Base-by-base conservation (phyloP, 2,113 vertebrate species). In the Gymnobelideus leadbeateri region DNA sequence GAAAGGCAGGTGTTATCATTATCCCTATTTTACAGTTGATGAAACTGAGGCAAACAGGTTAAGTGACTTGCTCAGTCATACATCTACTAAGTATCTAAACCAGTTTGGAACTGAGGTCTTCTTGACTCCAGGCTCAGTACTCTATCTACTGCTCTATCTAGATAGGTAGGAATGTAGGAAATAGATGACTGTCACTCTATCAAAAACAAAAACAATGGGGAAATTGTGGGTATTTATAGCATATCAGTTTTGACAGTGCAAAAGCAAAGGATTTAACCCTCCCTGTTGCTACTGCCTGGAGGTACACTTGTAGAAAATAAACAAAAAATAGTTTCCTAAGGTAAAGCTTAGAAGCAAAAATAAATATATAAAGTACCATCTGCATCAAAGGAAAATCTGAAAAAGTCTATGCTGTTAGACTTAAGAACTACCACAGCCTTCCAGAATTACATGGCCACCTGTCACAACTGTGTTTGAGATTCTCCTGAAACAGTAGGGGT, bases 261-360 rank as follows among this genome's bases (percentile, higher is more conserved):
- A 98, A 49, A 98, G 95, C 95, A 97, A 97, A 97, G 93, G 55
- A 97, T 96, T 97, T 98, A 94, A 26, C 50, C 96, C 89, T 92
- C 90, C 95, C 96, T 95, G 25, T 94, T 98, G 92, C 28, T 98
- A 94, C 89, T 97, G 92, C 97, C 91, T 96, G 92, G 96, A 98
- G 97, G 91, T 96, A 96, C 1, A 91, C 68, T 97, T 96, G 94
- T 92, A 93, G 93, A 95, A 98, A 98, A 98, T 95, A 98, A 98
- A 98, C 94, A 97, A 98, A 94, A 97, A 98, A 97, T 97, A 96
- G 3, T 91, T 97, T 98, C 89, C 92, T 95, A 89, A 96, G 95
- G 95, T 97, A 98, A 98, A 97, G 92, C 10, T 97, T 96, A 94
- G 92, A 96, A 96, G 96, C 95, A 91, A 96, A 96, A 98, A 96